Evolutionary conservation across 2,113 vertebrate species (phyloP), one percentile per base, ranked within the genome.

Genomic region (Entosphenus tridentatus): DNA sequence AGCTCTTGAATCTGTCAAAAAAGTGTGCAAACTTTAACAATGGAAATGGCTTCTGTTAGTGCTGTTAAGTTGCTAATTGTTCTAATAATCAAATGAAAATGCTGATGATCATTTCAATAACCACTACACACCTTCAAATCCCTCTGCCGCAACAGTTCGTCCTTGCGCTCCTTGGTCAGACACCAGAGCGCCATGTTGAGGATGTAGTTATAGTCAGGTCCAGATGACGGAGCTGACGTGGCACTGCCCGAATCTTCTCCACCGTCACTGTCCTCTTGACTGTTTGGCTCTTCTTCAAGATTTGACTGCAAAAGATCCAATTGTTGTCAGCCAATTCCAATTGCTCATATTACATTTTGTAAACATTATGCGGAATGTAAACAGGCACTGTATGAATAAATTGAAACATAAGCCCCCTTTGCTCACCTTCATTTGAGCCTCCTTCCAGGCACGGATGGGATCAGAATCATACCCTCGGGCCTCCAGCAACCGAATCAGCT

Each of bases 181-280:
- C 85, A 96, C 93, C 92, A 96, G 55, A 98, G 80, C 72, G 90
- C 86, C 93, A 98, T 98, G 78, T 89, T 93, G 77, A 98, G 84
- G 77, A 98, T 95, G 77, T 98, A 98, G 79, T 98, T 98, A 78
- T 93, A 98, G 79, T 95, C 88, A 10, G 93, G 92, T 67, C 88
- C 93, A 55, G 87, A 83, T 3, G 83, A 76, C 70, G 85, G 81
- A 72, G 86, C 86, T 1, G 39, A 39, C 39, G 18, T 21, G 18
- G 18, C 18, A 21, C 18, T 21, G 18, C 18, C 18, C 18, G 39
- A 39, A 5, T 39, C 39, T 39, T 86, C 83, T 57, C 86, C 76
- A 1, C 88, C 95, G 79, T 79, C 72, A 78, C 88, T 87, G 21
- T 95, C 95, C 56, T 88, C 85, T 1, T 79, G 79, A 57, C 80